These are phyloP conservation scores for Sisyra terminalis DNA, from an alignment of 2,888 invertebrate genomes.

Conservation along the genomic window DNA sequence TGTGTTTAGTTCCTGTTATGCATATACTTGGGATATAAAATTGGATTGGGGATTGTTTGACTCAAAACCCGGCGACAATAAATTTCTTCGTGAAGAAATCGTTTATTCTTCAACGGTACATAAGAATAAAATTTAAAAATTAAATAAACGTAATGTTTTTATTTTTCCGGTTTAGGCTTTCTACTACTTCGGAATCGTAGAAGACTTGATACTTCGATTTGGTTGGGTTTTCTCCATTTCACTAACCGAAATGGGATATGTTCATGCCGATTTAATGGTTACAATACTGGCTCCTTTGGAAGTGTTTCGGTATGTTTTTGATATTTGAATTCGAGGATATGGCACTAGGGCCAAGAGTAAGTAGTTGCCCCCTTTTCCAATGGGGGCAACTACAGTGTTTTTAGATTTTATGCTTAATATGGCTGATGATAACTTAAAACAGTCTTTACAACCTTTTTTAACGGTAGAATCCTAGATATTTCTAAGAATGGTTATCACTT, in stretches of 20 bases:
- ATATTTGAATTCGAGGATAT: too few species aligned
- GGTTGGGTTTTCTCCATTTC: slow-evolving; percentile 83
- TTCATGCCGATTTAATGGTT: slow-evolving; percentile 66
- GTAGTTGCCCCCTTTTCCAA: too few species aligned
- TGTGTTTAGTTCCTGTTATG: slow-evolving; percentile 80
- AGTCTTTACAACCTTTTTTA: too few species aligned
- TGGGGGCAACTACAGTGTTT: too few species aligned
- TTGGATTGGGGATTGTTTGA: slow-evolving; percentile 99
- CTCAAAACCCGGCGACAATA: slow-evolving; percentile 78
- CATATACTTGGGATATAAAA: slow-evolving; percentile 95
- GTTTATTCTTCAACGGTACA: slow-evolving; percentile 83
- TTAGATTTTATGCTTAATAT: too few species aligned
- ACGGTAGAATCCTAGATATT: too few species aligned
- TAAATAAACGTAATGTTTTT: not conserved
- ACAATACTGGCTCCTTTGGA: slow-evolving; percentile 72
- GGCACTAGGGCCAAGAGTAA: too few species aligned
- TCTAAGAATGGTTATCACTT: too few species aligned
- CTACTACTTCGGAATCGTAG: slow-evolving; percentile 92
- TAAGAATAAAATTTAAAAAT: slow-evolving; percentile 10
- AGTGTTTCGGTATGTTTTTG: slow-evolving; percentile 56
- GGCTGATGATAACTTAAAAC: too few species aligned
- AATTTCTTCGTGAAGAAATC: slow-evolving; percentile 82
- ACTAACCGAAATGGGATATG: slow-evolving; percentile 58
- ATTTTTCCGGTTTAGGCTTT: slow-evolving; percentile 44
- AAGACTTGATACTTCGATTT: slow-evolving; percentile 86